Conservation (phyloP, 2,888 invertebrate genomes). For the Drosophila quinaria region DNA sequence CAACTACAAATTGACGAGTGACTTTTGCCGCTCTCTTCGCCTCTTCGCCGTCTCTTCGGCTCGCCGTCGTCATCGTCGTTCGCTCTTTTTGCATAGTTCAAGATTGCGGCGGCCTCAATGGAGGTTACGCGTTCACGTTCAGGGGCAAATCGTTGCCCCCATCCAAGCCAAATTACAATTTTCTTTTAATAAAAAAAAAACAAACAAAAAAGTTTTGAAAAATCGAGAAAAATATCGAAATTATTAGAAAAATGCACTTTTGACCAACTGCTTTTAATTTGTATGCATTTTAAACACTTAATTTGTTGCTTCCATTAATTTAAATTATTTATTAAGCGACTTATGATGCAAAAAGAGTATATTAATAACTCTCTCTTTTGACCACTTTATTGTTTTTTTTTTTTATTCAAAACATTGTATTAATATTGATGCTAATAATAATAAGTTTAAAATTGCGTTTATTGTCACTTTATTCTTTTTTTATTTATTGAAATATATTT, state of each 20-base stretch:
- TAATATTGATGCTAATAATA: too few relatives aligned
- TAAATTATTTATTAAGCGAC: background rate
- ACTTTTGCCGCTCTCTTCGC: background rate
- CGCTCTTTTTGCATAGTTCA: conserved; percentile 71
- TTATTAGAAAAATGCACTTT: too few relatives aligned
- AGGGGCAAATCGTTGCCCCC: conserved; percentile 57
- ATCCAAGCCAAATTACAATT: conserved; percentile 9
- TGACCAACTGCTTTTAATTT: too few relatives aligned
- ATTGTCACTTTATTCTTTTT: too few relatives aligned
- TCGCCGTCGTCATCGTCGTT: conserved; percentile 4
- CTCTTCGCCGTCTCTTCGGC: conserved; percentile 11
- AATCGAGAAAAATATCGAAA: too few relatives aligned
- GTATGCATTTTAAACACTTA: too few relatives aligned
- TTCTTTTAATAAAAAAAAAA: background rate
- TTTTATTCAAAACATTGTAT: too few relatives aligned
- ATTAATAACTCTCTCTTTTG: background rate
- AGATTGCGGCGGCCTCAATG: conserved; percentile 85
- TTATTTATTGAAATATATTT: too few relatives aligned
- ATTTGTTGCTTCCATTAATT: background rate
- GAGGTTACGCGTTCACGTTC: conserved; percentile 85
- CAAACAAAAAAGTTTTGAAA: background rate
- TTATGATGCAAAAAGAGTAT: too few relatives aligned
- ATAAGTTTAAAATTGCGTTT: too few relatives aligned
- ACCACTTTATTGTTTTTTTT: background rate
- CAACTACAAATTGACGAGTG: conserved; percentile 4